Percentiles rank a stretch among this genome's conserved stretches.
Conservation (phyloP, 2,888 invertebrate species). For the Microctonus brassicae region DNA sequence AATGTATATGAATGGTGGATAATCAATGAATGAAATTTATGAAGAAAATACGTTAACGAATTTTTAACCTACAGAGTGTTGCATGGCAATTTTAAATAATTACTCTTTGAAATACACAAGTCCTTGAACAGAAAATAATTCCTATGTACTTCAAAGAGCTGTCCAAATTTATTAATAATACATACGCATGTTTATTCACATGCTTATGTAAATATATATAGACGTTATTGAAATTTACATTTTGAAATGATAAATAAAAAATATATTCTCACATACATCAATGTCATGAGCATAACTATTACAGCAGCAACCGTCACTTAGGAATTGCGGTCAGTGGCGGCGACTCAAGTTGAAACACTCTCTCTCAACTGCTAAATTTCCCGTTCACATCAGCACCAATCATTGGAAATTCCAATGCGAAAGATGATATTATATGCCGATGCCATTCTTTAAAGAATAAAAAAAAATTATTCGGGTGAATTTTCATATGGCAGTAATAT, state of each 20-base stretch:
- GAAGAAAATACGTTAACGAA: background rate
- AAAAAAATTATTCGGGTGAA: too few relatives aligned
- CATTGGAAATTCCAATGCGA: too few relatives aligned
- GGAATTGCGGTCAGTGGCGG: background rate
- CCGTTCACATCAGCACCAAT: too few relatives aligned
- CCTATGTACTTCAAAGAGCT: background rate
- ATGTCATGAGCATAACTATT: background rate
- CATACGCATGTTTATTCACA: too few relatives aligned
- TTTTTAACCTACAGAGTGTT: background rate
- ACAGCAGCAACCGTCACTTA: background rate
- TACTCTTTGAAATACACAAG: background rate
- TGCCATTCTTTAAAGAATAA: too few relatives aligned
- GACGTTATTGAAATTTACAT: too few relatives aligned
- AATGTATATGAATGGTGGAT: background rate
- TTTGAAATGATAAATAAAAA: background rate
- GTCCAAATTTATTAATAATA: background rate
- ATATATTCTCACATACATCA: background rate
- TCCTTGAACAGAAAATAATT: background rate
- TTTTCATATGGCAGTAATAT: too few relatives aligned
- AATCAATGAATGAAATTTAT: background rate
- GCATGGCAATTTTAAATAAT: background rate
- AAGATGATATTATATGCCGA: too few relatives aligned
- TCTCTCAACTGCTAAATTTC: too few relatives aligned
- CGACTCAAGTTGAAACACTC: too few relatives aligned
- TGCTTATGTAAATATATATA: too few relatives aligned